These are phyloP conservation scores for Diaperis boleti DNA, from an alignment of 2,888 invertebrate genomes.

Conservation along the genomic window DNA sequence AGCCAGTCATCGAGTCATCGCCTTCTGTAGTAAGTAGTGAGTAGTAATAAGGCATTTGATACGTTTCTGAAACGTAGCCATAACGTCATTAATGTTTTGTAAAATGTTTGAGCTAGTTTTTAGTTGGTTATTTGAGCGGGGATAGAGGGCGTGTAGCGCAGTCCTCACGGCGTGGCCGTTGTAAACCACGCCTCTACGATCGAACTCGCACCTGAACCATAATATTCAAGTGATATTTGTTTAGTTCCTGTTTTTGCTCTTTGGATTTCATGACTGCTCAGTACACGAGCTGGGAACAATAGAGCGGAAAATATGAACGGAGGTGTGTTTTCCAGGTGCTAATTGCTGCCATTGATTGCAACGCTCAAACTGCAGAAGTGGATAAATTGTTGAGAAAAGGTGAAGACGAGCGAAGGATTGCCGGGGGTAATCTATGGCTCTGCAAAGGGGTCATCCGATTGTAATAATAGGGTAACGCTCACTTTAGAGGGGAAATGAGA, in stretches of 20 bases:
- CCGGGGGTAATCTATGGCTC: conserved; percentile 54
- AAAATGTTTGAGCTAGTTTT: conserved; percentile 55
- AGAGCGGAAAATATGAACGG: conserved; percentile 21
- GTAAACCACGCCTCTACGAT: conserved; percentile 63
- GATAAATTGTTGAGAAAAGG: conserved; percentile 38
- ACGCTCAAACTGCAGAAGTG: conserved; percentile 15
- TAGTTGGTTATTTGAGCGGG: conserved; percentile 54
- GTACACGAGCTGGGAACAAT: conserved; percentile 18
- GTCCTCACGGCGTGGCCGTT: conserved; percentile 61
- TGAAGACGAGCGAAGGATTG: conserved; percentile 43
- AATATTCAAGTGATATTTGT: conserved; percentile 57
- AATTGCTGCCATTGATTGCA: conserved; percentile 34
- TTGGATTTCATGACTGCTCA: conserved; percentile 34
- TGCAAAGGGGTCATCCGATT: conserved; percentile 63
- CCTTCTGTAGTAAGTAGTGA: too few relatives aligned
- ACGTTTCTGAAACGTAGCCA: conserved; percentile 15
- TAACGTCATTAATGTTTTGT: conserved; percentile 48
- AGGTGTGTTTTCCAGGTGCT: conserved; percentile 12
- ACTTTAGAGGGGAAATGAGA: conserved; percentile 62
- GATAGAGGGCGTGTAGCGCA: conserved; percentile 60
- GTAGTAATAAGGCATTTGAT: conserved; percentile 6
- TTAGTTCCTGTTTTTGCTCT: conserved; percentile 58
- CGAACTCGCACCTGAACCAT: conserved; percentile 64
- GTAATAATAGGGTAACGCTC: conserved; percentile 63
- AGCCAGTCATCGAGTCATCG: too few relatives aligned